Conservation (phyloP, 92 coral and sea anemone species). For the Montipora capitata region DNA sequence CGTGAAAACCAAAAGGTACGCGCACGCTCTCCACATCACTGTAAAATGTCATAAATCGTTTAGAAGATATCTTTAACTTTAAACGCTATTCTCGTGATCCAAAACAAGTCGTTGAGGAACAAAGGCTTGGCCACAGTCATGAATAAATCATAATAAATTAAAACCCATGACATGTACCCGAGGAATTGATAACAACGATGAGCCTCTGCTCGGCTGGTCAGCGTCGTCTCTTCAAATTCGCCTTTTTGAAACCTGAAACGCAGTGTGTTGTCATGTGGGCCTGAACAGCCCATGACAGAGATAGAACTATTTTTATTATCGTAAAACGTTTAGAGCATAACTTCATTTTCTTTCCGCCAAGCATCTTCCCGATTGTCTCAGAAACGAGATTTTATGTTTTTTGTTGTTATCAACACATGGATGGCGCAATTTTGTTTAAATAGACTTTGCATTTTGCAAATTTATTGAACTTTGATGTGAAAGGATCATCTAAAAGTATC, state of each 20-base stretch:
- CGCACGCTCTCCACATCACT: slow-evolving; percentile 52
- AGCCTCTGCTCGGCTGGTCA: slow-evolving; percentile 28
- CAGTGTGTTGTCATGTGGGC: background rate
- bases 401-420: background rate
- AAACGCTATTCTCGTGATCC: slow-evolving; percentile 56
- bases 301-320: background rate
- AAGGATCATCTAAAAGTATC: too few species aligned
- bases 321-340: background rate
- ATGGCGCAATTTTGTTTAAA: background rate
- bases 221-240: slow-evolving; percentile 1
- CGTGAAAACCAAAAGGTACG: background rate
- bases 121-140: slow-evolving; percentile 75
- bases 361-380: background rate
- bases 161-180: slow-evolving; percentile 93
- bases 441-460: too few species aligned
- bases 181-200: slow-evolving; percentile 72
- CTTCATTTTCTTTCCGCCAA: background rate
- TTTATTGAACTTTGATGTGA: background rate
- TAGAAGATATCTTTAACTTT: slow-evolving; percentile 25
- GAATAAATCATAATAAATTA: slow-evolving; percentile 80
- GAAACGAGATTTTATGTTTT: too few species aligned
- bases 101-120: slow-evolving; percentile 74
- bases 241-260: background rate
- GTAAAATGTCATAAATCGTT: slow-evolving; percentile 44
- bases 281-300: background rate